Evolutionary conservation across 2,113 vertebrate genomes (phyloP), one percentile per base, ranked within the genome.

Genomic region (Triplophysa dalaica): DNA sequence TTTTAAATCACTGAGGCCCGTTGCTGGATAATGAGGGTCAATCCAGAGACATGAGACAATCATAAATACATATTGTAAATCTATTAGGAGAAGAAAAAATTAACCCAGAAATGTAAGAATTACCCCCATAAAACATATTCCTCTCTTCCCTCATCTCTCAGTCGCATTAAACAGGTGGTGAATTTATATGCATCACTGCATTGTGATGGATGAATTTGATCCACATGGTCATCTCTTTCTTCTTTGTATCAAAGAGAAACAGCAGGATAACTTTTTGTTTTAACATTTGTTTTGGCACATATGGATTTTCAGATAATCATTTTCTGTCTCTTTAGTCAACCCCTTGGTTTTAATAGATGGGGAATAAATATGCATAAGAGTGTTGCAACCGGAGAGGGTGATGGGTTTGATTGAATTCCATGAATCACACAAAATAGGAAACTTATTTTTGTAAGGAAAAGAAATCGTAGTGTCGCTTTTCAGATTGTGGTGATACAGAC

Each of bases 141-240:
- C 22, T 41, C 70, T 58, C 60, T 72, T 52, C 41, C 22, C 24
- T 38, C 26, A 41, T 66, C 60, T 63, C 43, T 64, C 58, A 1
- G 4, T 83, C 69, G 78, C 85, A 85, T 78, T 77, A 85, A 88
- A 85, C 90, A 90, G 91, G 90, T 89, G 85, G 86, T 83, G 85
- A 86, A 77, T 89, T 87, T 85, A 81, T 78, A 73, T 77, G 81
- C 82, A 77, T 78, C 22, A 70, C 62, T 65, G 74, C 75, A 84
- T 81, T 70, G 78, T 78, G 73, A 70, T 61, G 17, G 83, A 83
- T 81, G 86, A 87, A 84, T 81, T 70, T 81, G 62, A 79, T 24
- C 78, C 85, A 84, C 77, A 62, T 43, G 45, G 78, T 65, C 61
- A 69, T 84, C 52, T 79, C 69, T 81, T 69, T 63, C 79, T 78